Conservation (phyloP, 2,888 invertebrate genomes). For the Epicampocera succincta region DNA sequence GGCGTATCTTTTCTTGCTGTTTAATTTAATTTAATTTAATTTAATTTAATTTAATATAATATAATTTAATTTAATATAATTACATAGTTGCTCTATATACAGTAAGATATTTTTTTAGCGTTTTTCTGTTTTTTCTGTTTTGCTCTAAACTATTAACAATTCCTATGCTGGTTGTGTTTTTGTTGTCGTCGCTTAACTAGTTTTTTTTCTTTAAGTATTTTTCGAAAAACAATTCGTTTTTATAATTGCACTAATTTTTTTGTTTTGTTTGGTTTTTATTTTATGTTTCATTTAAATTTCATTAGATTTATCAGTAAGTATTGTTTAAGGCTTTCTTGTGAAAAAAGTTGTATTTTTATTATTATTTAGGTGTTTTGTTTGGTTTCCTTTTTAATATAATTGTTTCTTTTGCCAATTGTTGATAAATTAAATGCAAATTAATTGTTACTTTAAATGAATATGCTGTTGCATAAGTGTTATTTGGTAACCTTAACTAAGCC, state of each 20-base stretch:
- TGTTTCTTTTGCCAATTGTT: conserved; percentile 45
- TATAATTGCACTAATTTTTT: conserved; percentile 65
- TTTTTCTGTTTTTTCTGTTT: conserved; percentile 1
- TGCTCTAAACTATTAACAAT: conserved; percentile 64
- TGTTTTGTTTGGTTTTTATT: conserved; percentile 35
- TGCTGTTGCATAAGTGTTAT: conserved; percentile 17
- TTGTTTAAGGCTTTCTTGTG: conserved; percentile 69
- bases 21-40: conserved; percentile 25
- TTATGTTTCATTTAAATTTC: conserved; percentile 20
- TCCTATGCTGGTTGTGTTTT: conserved; percentile 59
- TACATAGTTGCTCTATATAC: conserved; percentile 50
- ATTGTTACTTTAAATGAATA: conserved; percentile 51
- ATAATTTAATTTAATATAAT: conserved; percentile 25
- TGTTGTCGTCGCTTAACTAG: conserved; percentile 28
- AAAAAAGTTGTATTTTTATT: conserved; percentile 31
- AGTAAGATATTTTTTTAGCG: conserved; percentile 23
- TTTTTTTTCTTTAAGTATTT: conserved; percentile 32
- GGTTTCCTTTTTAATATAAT: conserved; percentile 30
- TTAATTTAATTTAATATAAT: conserved; percentile 33
- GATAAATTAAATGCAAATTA: conserved; percentile 69
- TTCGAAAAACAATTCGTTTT: conserved; percentile 66
- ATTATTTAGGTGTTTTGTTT: conserved; percentile 32
- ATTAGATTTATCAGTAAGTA: conserved; percentile 62
- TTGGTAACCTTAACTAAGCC: conserved; percentile 10
- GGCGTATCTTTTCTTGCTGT: conserved; percentile 58